Conservation (phyloP, 2,888 invertebrate genomes). For the Lepidochrysops patricia region DNA sequence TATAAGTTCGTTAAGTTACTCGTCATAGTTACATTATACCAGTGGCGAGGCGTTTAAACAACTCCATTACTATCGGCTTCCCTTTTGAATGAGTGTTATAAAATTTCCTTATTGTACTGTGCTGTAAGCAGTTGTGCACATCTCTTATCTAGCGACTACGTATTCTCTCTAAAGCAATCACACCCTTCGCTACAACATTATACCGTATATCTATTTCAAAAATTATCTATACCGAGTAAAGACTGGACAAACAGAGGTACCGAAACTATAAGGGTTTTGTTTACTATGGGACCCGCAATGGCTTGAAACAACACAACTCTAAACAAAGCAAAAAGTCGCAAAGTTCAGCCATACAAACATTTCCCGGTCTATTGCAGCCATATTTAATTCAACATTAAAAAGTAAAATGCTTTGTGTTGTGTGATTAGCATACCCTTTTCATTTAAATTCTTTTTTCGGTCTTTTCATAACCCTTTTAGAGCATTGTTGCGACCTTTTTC, state of each 20-base stretch:
- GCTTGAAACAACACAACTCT: not conserved
- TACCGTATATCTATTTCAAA: not conserved
- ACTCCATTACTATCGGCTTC: too few relatives aligned
- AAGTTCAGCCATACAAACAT: not conserved
- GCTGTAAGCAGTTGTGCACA: too few relatives aligned
- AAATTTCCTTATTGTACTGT: too few relatives aligned
- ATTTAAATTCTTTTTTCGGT: conserved; percentile 1
- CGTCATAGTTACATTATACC: not conserved
- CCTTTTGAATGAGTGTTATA: too few relatives aligned
- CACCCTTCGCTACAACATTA: too few relatives aligned
- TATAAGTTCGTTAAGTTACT: not conserved
- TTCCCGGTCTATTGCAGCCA: not conserved
- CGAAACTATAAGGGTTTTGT: conserved; percentile 19
- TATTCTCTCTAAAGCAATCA: too few relatives aligned
- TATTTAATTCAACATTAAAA: conserved; percentile 1
- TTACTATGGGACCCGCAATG: not conserved
- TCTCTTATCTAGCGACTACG: too few relatives aligned
- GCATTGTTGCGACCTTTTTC: conserved; percentile 1
- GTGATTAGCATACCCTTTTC: conserved; percentile 7
- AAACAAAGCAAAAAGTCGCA: not conserved
- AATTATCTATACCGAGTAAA: not conserved
- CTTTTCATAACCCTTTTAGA: not conserved
- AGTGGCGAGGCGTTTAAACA: too few relatives aligned
- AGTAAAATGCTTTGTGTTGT: conserved; percentile 6
- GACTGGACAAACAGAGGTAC: conserved; percentile 19